Base-by-base conservation (phyloP, 37 sponge, comb jelly and placozoan species). In the Crambe crambe region DNA sequence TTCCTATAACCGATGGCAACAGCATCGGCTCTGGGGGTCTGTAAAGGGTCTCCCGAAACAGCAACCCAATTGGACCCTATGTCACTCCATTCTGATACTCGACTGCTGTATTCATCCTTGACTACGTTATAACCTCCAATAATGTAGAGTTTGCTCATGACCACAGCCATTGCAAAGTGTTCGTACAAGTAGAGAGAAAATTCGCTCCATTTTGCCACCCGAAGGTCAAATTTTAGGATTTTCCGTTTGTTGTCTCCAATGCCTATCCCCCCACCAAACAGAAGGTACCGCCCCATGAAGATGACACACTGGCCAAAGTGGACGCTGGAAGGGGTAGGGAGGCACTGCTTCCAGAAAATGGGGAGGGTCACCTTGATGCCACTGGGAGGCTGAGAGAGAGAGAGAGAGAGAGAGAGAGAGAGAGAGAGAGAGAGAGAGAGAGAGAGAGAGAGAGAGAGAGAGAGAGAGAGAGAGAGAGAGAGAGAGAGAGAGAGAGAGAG, bases 131-230 rank as follows among this genome's bases (percentile, higher is more conserved):
- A 85, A 1, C 85, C 85, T 5, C 85, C 85, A n/a, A 85, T 37
- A 17, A 85, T n/a, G 43, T 77, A 57, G 34, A 72, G 70, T 26
- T 42, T 41, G 37, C 42, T 36, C 31, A 5, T 20, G 26, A 85
- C 59, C 36, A 77, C 72, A 22, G 51, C 70, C 71, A 85, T 70
- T 3, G 85, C 78, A 60, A 85, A 85, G 37, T 57, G 78, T 26
- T 44, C 37, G 44, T 59, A 37, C 47, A 42, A 1, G 51, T 72
- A 77, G 42, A 18, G 10, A n/a, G 68, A 51, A 54, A 73, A 60
- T 36, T 37, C n/a, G 3, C 23, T 41, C 76, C 61, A 76, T 34
- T 35, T 9, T 26, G 1, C 23, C 27, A 6, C 17, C 2, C 26
- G 40, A 2, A 73, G 22, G 65, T 73, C 74, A 42, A 65, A 82